Evolutionary conservation across 2,113 vertebrate genomes (phyloP).

Genomic region (Pagrus major): DNA sequence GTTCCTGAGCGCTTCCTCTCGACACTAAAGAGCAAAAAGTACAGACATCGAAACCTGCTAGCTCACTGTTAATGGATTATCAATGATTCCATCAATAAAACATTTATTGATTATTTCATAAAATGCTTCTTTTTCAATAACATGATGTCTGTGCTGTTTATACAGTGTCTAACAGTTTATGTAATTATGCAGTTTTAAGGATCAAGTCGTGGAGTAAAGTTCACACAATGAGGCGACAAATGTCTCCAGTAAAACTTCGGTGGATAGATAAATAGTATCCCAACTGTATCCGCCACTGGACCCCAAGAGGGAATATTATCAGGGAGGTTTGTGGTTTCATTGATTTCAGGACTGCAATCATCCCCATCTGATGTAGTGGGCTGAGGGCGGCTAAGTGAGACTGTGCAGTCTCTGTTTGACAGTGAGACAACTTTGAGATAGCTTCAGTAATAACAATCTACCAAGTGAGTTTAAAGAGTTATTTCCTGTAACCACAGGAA

Average conservation of each 20-base stretch:
- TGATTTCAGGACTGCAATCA: constrained; percentile 83
- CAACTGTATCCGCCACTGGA: constrained; percentile 64
- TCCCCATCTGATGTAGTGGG: constrained; percentile 82
- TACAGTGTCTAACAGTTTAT: not conserved
- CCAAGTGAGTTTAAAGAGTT: constrained; percentile 21
- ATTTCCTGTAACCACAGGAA: constrained; percentile 31
- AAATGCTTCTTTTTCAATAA: not conserved
- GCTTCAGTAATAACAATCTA: constrained; percentile 36
- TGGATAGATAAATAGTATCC: constrained; percentile 59
- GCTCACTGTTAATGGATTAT: not conserved
- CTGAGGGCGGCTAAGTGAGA: constrained; percentile 73
- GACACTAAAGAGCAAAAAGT: constrained; percentile 28
- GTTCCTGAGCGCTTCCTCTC: constrained; percentile 36
- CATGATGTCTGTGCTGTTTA: not conserved
- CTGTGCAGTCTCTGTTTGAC: constrained; percentile 59
- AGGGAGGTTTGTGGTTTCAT: constrained; percentile 84
- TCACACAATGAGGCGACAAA: constrained; percentile 4
- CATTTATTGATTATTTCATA: not conserved
- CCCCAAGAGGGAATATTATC: constrained; percentile 81
- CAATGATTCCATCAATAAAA: not conserved
- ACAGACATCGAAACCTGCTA: not conserved
- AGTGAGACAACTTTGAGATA: constrained; percentile 59
- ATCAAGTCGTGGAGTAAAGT: not conserved
- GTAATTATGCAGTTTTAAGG: constrained; percentile 22
- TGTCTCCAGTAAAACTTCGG: constrained; percentile 20